Conservation (phyloP, 2,113 vertebrate species). For the Puntigrus tetrazona region DNA sequence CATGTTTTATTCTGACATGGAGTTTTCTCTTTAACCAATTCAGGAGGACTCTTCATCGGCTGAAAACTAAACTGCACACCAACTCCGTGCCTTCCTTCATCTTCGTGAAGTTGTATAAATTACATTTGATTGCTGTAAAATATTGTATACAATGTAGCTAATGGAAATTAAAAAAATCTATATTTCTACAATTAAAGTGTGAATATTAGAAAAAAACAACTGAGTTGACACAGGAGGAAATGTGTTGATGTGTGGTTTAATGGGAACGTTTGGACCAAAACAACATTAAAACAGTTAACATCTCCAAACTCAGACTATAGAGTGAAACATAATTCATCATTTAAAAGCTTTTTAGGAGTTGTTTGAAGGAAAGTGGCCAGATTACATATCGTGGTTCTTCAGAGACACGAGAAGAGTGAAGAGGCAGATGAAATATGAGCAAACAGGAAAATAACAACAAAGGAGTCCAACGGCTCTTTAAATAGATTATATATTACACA, state of each 20-base stretch:
- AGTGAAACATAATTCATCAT: neutral
- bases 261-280: slow-evolving; percentile 39
- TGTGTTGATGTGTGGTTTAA: slow-evolving; percentile 59
- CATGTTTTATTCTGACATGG: neutral
- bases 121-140: neutral
- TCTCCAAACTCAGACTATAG: neutral
- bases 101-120: neutral
- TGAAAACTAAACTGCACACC: slow-evolving; percentile 45
- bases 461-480: slow-evolving; percentile 73
- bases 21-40: slow-evolving; percentile 11
- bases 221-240: slow-evolving; percentile 25
- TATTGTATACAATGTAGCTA: neutral
- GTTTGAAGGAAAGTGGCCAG: neutral
- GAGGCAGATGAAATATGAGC: slow-evolving; percentile 11
- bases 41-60: slow-evolving; percentile 78
- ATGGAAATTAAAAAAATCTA: neutral
- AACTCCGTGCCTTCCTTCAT: slow-evolving; percentile 17
- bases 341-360: neutral
- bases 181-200: slow-evolving; percentile 22
- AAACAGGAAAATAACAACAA: slow-evolving; percentile 62
- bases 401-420: neutral
- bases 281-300: slow-evolving; percentile 22
- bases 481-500: slow-evolving; percentile 85
- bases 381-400: neutral
- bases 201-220: neutral